Percentiles rank a stretch among this genome's conserved stretches.
These are phyloP conservation scores for Gymnarchus niloticus DNA, from an alignment of 2,113 vertebrate species.

Conservation along the genomic window DNA sequence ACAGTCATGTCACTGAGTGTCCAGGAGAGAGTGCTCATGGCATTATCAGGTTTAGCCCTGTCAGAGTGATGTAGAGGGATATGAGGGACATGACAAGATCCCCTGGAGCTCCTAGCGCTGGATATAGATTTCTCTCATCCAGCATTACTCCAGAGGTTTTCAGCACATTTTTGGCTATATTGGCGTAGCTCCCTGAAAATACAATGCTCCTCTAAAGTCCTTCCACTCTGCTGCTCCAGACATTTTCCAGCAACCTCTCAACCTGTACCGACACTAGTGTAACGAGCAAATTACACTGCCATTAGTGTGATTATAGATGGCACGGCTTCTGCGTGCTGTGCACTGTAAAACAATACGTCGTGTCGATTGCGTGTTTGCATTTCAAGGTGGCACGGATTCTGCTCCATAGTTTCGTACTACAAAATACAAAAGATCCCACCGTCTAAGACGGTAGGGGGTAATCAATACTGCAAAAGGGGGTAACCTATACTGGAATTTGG, in stretches of 20 bases:
- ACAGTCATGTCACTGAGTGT: neutral
- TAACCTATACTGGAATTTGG: no score
- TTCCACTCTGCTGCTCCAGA: neutral
- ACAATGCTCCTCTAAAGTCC: neutral
- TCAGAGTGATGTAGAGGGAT: conserved; percentile 10
- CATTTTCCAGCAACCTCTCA: conserved; percentile 14
- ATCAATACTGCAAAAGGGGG: no score
- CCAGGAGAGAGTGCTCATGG: neutral
- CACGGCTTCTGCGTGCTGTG: no score
- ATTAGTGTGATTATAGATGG: no score
- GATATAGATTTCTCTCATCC: conserved; percentile 5
- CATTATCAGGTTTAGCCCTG: neutral
- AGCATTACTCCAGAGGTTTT: neutral
- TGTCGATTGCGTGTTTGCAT: no score
- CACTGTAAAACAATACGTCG: no score
- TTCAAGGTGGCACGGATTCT: no score
- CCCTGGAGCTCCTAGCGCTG: conserved; percentile 2
- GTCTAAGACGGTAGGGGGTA: no score
- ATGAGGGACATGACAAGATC: neutral
- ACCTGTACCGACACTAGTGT: conserved; percentile 15
- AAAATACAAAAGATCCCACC: no score
- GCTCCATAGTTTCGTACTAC: no score
- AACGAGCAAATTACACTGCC: no score
- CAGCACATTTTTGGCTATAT: neutral
- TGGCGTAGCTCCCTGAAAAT: neutral